Evolutionary conservation across 2,888 invertebrate genomes (phyloP).

Genomic region (Lepeophtheirus nordmannii): DNA sequence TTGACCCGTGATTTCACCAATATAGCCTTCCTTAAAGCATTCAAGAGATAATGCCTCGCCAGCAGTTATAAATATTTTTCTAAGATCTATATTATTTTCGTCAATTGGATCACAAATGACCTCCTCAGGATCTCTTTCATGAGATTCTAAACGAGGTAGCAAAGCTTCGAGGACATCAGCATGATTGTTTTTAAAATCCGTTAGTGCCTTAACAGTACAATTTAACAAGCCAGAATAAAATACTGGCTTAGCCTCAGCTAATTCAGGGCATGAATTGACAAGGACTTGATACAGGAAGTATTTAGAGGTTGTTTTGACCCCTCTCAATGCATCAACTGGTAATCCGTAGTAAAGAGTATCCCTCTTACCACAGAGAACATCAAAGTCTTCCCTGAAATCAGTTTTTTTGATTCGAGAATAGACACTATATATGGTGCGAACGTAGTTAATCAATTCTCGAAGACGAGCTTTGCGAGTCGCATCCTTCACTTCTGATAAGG

Average conservation of each 20-base stretch:
- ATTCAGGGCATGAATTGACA: not conserved
- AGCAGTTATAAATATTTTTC: not conserved
- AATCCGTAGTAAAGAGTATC: not conserved
- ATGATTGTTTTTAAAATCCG: not conserved
- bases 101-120: not conserved
- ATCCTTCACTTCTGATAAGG: not conserved
- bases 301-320: not conserved
- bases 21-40: not conserved
- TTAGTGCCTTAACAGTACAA: conserved; percentile 2
- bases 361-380: not conserved
- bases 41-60: not conserved
- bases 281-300: not conserved
- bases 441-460: not conserved
- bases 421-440: not conserved
- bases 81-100: not conserved
- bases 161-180: not conserved
- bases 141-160: not conserved
- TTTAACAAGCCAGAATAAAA: not conserved
- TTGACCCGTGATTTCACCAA: not conserved
- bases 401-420: not conserved
- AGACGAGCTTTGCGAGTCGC: not conserved
- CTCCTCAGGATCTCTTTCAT: conserved; percentile 1
- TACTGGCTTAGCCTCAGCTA: not conserved
- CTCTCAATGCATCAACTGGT: conserved; percentile 3
- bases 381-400: not conserved